Evolutionary conservation across 2,888 invertebrate genomes (phyloP), one percentile per base, ranked within the genome.

Genomic region (Sesia bembeciformis): DNA sequence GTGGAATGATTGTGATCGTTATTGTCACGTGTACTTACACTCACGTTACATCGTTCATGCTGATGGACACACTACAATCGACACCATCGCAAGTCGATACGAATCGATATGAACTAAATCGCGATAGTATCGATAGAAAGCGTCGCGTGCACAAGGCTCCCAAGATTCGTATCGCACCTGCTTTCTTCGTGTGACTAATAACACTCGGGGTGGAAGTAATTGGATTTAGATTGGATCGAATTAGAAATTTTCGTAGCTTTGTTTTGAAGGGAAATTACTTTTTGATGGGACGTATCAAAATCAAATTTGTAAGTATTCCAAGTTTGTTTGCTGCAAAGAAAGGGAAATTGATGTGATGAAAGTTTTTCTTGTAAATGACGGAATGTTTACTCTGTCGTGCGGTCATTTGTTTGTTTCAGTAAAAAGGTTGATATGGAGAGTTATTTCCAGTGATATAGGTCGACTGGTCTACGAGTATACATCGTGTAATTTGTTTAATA

Each of bases 221-320:
- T 85, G 81, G 83, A 82, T 81, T 86, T 82, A 82, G 84, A 88
- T 88, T 85, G 81, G 80, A 81, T 78, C 76, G 73, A 80, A 84
- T 87, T 84, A 84, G 76, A 78, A 78, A 78, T 78, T 83, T 85
- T 81, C 81, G 75, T 75, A 65, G 68, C 74, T 72, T 81, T 84
- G 81, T 85, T 85, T 84, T 79, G 70, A 68, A 63, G 65, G 74
- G 66, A 84, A 85, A 88, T 78, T 72, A 80, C 79, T 78, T 83
- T 86, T 85, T 87, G 85, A 88, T 86, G 74, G 75, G 65, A 72
- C 75, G 67, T 75, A 86, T 87, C 81, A 84, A 84, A 86, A 78
- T 75, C 77, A 68, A 78, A 80, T 88, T 86, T 78, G n/a, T 6
- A 7, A 51, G 39, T 3, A 40, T 52, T 51, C 38, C 42, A 53